Percentiles rank a stretch among this genome's conserved stretches.
phyloP scores from a whole-genome alignment of 2,113 vertebrate species.

The Eretmochelys imbricata region DNA sequence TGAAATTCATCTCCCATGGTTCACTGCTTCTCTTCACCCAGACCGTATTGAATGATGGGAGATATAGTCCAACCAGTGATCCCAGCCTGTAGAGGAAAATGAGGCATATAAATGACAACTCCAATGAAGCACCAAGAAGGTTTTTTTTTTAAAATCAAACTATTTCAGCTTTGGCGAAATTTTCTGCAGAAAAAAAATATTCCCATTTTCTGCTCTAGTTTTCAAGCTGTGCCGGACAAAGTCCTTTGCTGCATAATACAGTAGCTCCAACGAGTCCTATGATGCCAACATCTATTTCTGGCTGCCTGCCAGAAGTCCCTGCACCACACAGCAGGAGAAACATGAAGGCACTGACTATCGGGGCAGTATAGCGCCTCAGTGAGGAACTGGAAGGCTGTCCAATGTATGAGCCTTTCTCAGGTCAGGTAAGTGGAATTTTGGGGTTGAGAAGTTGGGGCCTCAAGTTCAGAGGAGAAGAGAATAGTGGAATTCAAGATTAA shows the following conservation, averaged over 20 bases:
- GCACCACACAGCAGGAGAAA: background rate
- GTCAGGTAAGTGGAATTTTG: background rate
- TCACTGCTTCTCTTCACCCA: background rate
- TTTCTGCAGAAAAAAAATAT: background rate
- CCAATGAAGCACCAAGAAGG: too few relatives aligned
- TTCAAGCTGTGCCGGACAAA: background rate
- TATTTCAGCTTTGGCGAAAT: background rate
- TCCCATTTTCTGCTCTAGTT: background rate
- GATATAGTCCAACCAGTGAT: background rate
- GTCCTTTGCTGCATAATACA: background rate
- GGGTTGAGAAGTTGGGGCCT: background rate
- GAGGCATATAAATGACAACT: background rate
- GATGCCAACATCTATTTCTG: background rate
- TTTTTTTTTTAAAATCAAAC: background rate
- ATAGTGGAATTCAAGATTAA: background rate
- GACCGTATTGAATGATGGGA: background rate
- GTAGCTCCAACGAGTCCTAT: background rate
- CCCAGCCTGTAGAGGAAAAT: background rate
- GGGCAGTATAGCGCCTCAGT: background rate
- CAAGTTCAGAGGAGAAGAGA: background rate
- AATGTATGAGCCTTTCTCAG: background rate
- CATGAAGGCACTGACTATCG: background rate
- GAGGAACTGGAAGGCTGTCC: background rate
- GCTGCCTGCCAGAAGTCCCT: background rate
- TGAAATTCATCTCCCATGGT: background rate